phyloP scores from a whole-genome alignment of 2,113 vertebrate genomes.

The Pedetes capensis region DNA sequence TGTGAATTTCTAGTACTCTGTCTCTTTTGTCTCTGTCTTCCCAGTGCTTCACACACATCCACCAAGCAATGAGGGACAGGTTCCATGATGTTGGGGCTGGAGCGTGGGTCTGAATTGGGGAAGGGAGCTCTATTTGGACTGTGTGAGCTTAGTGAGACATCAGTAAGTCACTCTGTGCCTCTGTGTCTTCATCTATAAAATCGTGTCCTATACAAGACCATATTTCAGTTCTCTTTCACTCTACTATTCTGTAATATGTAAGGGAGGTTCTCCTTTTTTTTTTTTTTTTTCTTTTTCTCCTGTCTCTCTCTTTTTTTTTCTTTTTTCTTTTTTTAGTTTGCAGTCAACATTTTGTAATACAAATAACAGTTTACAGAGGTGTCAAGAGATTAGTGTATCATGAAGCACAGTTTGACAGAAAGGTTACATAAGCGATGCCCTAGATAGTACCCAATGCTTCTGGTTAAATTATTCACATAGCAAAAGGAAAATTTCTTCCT shows the following conservation, averaged over 20 bases:
- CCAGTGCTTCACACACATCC: neutral
- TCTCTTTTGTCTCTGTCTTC: neutral
- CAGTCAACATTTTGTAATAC: constrained; percentile 58
- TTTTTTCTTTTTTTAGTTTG: neutral
- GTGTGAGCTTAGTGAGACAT: neutral
- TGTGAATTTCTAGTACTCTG: neutral
- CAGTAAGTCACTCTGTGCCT: neutral
- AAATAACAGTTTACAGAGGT: constrained; percentile 42
- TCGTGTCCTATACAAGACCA: neutral
- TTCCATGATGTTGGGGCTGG: neutral
- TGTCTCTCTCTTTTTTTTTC: constrained; percentile 15
- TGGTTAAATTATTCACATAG: neutral
- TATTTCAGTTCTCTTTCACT: constrained; percentile 64
- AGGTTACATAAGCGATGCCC: constrained; percentile 24
- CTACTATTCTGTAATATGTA: constrained; percentile 43
- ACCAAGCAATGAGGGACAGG: neutral
- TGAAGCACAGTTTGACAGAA: constrained; percentile 32
- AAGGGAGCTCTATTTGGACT: too few relatives aligned
- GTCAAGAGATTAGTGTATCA: constrained; percentile 33
- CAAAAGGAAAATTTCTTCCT: neutral
- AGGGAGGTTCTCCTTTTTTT: constrained; percentile 44
- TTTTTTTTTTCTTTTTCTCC: too few relatives aligned
- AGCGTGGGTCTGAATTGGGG: neutral
- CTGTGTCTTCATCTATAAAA: constrained; percentile 13
- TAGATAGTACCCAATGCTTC: neutral